A percentile compares a stretch with the other conserved stretches of the same genome.
Conservation (phyloP, 2,113 vertebrate species). For the Tonatia bakeri region DNA sequence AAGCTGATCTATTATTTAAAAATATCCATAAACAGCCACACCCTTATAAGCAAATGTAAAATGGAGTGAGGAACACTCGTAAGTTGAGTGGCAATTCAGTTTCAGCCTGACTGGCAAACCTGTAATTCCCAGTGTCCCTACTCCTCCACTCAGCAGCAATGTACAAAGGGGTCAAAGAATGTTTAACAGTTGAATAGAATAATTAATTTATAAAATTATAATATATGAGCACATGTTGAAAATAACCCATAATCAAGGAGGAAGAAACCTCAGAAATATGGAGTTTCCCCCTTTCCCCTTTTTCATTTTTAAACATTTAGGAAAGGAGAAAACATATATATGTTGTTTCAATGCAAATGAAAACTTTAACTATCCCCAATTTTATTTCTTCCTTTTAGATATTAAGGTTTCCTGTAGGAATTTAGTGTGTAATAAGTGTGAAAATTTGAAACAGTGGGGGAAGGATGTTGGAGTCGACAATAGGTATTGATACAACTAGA, state of each 20-base stretch:
- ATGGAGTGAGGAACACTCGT: neutral
- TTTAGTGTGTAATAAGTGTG: neutral
- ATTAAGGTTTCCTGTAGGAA: neutral
- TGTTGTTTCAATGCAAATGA: neutral
- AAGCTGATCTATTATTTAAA: neutral
- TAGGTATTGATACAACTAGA: neutral
- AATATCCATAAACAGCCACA: neutral
- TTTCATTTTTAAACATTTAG: neutral
- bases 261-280: neutral
- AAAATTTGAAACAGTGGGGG: neutral
- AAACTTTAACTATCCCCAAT: neutral
- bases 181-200: neutral
- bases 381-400: neutral
- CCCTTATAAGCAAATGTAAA: neutral
- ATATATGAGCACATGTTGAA: neutral
- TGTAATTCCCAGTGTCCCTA: neutral
- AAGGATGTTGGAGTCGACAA: neutral
- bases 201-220: neutral
- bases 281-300: neutral
- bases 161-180: neutral
- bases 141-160: neutral
- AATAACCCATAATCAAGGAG: neutral
- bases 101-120: slow-evolving; percentile 19
- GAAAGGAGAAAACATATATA: neutral
- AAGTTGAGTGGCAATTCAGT: neutral